Evolutionary conservation across 2,113 vertebrate genomes (phyloP), one percentile per base, ranked within the genome.

Genomic region (Chionomys nivalis): DNA sequence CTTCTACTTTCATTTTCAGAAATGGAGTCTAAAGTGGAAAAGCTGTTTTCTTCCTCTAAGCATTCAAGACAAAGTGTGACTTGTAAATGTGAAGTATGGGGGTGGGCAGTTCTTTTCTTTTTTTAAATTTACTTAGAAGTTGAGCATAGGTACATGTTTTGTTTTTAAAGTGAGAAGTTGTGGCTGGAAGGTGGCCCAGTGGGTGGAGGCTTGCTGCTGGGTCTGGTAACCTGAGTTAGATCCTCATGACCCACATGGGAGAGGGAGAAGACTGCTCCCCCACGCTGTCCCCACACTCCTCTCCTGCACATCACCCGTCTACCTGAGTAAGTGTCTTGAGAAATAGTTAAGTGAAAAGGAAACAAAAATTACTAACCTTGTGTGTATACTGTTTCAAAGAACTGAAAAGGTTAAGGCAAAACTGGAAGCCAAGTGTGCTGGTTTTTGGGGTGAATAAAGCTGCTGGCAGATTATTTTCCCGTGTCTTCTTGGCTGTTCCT

Each of bases 351-450:
- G 66, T 70, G 36, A 70, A 58, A 92, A 91, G 83, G 58, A 91
- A 94, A 72, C n/a, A 90, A 33, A 91, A 5, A 75, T 55, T 36
- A 52, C 23, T 79, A 83, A 83, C 33, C 65, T 75, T 87, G 24
- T 91, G 12, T 49, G 44, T 78, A 58, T 90, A 96, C 86, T 94
- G 5, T 94, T 78, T 89, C 47, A 96, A 87, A 91, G 58, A 85
- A 26, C 75, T 78, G 58, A 78, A 94, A 96, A 95, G 58, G 93
- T 76, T 89, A 96, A 93, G 93, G 52, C 61, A 79, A 66, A 87
- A 81, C 61, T 73, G 36, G 73, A 89, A 65, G 1, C 72, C 63
- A 70, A 91, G 52, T 39, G 3, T 70, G 16, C 93, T 92, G 39
- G 65, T 77, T 96, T 92, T 61, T 93, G 1, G 93, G 75, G 26